Base-by-base conservation (phyloP, 2,888 invertebrate species). In the Anticlea derivata region DNA sequence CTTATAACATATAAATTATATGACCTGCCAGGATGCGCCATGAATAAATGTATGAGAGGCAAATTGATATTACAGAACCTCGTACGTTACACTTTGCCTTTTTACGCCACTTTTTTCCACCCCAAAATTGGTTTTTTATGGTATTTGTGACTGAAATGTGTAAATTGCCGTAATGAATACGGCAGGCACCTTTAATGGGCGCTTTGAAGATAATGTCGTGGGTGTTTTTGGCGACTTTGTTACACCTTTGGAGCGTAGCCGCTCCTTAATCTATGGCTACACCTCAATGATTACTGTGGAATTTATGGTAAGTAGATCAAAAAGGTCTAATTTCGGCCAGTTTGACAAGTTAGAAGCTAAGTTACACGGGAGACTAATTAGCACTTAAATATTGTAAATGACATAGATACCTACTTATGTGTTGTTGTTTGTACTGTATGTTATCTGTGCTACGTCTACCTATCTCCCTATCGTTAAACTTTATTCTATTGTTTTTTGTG, bases 1-100 rank as follows among this genome's bases (percentile, higher is more conserved):
- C 71, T 74, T 71, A 80, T 80, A 81, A 86, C 83, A 88, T 87
- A 89, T 90, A 88, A 88, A 88, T 89, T 88, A 89, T 88, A 88
- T 87, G 90, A 88, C 87, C 83, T 78, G 75, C 75, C 75, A 71
- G 74, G 78, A 78, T 73, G 78, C 68, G 73, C 62, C 70, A 89
- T 90, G 90, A 88, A 90, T 90, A 84, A 68, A 86, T 89, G 83
- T 76, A 90, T 90, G 90, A 88, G 82, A 76, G 61, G 73, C 82
- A 88, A 90, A 89, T 90, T 90, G 89, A 90, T 89, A 90, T 86
- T 86, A 85, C 80, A 65, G 55, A 67, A 56, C 60, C 78, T 75
- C 82, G 73, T 83, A 79, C 66, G 79, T 83, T 82, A 84, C 67
- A 76, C 74, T 82, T 86, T 78, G 80, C 83, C 76, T 76, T 80